phyloP scores from a whole-genome alignment of 2,797 vertebrate species.

The Eospalax fontanierii region DNA sequence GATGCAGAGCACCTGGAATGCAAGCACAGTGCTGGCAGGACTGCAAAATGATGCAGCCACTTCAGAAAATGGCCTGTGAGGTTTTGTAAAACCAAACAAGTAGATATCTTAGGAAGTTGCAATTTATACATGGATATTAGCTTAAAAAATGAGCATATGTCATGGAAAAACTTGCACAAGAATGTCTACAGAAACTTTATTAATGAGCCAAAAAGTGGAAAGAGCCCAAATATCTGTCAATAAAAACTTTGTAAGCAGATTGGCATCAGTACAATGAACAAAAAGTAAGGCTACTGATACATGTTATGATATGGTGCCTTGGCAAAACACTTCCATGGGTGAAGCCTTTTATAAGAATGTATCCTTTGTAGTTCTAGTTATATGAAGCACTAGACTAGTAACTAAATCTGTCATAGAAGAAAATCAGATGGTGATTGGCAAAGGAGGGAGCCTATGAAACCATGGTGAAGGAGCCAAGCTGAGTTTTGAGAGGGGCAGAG shows the following conservation, averaged over 20 bases:
- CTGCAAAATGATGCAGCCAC: neutral
- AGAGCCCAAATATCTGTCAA: neutral
- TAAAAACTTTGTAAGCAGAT: neutral
- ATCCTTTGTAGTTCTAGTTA: neutral
- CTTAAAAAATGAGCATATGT: neutral
- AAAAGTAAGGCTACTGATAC: neutral
- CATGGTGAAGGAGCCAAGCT: neutral
- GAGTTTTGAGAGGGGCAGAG: neutral
- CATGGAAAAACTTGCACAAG: neutral
- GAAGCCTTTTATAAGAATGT: neutral
- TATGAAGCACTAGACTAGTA: neutral
- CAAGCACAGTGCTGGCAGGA: neutral
- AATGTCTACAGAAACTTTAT: neutral
- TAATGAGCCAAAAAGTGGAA: neutral
- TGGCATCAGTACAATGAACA: neutral
- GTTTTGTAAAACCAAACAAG: neutral
- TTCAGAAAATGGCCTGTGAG: neutral
- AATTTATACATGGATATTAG: neutral
- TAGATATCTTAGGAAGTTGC: neutral
- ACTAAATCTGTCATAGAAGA: neutral
- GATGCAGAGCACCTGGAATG: too few relatives aligned
- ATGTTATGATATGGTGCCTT: neutral
- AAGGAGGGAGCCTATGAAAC: neutral
- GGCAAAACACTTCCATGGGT: too few relatives aligned
- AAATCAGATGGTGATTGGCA: neutral